A percentile compares a stretch with the other conserved stretches of the same genome.
Conservation (phyloP, 2,113 vertebrate species). For the Catagonus wagneri region DNA sequence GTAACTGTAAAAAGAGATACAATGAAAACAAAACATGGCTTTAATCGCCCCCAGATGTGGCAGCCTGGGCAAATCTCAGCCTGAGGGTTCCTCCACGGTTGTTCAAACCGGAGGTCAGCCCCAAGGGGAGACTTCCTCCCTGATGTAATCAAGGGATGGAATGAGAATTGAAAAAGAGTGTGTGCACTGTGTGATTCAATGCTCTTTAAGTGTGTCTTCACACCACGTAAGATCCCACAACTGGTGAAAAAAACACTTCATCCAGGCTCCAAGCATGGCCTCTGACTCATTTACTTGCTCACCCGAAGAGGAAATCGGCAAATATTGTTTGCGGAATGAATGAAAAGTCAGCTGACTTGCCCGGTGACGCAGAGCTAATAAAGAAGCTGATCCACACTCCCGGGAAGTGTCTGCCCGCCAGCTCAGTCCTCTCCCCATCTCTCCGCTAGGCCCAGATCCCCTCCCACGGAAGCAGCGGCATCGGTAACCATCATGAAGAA, state of each 20-base stretch:
- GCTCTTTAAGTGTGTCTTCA: neutral
- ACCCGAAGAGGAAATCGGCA: neutral
- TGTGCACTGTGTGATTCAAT: neutral
- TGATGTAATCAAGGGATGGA: neutral
- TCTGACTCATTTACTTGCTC: neutral
- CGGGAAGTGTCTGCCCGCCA: neutral
- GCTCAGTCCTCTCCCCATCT: neutral
- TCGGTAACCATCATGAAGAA: neutral
- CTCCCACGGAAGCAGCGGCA: neutral
- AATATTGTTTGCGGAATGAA: neutral
- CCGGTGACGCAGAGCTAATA: neutral
- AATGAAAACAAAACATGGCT: neutral
- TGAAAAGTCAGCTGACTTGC: neutral
- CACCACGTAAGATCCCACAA: neutral
- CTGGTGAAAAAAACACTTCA: neutral
- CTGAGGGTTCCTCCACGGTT: neutral
- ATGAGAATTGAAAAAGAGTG: neutral
- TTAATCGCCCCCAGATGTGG: neutral
- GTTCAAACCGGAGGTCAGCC: neutral
- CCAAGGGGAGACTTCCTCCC: neutral
- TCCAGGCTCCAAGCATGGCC: neutral
- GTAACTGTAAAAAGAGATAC: neutral
- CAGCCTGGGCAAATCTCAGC: neutral
- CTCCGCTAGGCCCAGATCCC: neutral
- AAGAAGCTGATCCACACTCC: neutral